phyloP scores from a whole-genome alignment of 2,113 vertebrate genomes.

The Oncorhynchus clarkii region DNA sequence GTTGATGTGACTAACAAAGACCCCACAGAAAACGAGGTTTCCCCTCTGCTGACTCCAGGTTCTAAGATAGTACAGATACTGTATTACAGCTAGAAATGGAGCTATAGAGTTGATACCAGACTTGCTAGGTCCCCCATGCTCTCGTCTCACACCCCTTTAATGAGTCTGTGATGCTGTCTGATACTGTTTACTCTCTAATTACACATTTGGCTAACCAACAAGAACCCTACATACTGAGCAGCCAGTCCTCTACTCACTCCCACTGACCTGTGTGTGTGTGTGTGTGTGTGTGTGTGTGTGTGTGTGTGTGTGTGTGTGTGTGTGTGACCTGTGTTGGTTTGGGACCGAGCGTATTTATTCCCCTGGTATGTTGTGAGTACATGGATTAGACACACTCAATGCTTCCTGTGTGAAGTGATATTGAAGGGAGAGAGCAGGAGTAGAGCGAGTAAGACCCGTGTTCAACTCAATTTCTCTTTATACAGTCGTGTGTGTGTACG shows the following conservation, averaged over 20 bases:
- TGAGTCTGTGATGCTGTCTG: slow-evolving; percentile 6
- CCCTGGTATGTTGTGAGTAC: not conserved
- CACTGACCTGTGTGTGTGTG: not conserved
- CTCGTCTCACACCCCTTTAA: too few relatives aligned
- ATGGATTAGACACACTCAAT: slow-evolving; percentile 1
- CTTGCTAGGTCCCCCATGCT: too few relatives aligned
- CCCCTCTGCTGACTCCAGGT: not conserved
- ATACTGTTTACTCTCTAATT: slow-evolving; percentile 31
- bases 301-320: not conserved
- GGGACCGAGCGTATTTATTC: not conserved
- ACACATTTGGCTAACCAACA: slow-evolving; percentile 48
- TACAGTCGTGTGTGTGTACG: too few relatives aligned
- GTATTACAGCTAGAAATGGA: too few relatives aligned
- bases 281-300: slow-evolving; percentile 9
- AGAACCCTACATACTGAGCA: not conserved
- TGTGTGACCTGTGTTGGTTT: not conserved
- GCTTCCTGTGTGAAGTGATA: not conserved
- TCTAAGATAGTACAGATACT: too few relatives aligned
- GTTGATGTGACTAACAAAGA: too few relatives aligned
- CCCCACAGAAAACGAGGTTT: too few relatives aligned
- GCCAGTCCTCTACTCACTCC: slow-evolving; percentile 3
- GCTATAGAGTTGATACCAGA: too few relatives aligned
- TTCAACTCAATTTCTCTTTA: too few relatives aligned
- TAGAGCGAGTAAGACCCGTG: too few relatives aligned
- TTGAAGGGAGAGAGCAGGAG: not conserved